Evolutionary conservation across 1,140 invertebrate genomes (phyloP), one percentile per base, ranked within the genome.

Genomic region (Zaprionus vittiger): DNA sequence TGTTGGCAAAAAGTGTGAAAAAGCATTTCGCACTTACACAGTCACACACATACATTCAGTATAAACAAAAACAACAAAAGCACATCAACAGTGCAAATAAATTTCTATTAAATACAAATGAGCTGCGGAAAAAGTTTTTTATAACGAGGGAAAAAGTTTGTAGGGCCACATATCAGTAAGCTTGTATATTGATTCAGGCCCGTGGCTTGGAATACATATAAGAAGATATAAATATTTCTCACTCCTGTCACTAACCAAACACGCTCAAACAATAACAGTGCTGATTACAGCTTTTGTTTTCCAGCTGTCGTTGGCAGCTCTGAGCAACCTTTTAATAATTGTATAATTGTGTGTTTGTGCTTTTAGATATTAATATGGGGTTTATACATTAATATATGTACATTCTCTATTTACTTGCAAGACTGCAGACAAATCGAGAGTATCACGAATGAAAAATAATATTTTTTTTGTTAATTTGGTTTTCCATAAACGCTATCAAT

Each of bases 21-120:
- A 86, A 87, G 80, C 83, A 73, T 82, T 82, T 77, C 60, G 49
- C 65, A 66, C 69, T 63, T 57, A 62, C 38, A 74, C n/a, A 52
- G 17, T 37, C 34, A 11, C 47, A 56, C 38, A 44, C 26, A 59
- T 44, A n/a, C 20, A 24, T 24, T 7, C 17, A 24, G 15, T 31
- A 37, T 9, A 64, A 55, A 56, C 49, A 52, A 17, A 9, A 54
- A 71, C 34, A 63, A 55, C 31, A 64, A 47, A 37, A 64, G 41
- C 20, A 52, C 64, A 67, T 63, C 14, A 64, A 62, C 62, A 44
- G 44, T 44, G 55, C 75, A 80, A 86, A 86, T 86, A 86, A 86
- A 86, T 86, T 87, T 87, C 73, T 83, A 86, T 86, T 86, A 86
- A 87, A 87, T 84, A 83, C 83, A 83, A 86, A 86, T 80, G 83